Conservation (phyloP, 2,113 vertebrate species). For the Nothobranchius furzeri region DNA sequence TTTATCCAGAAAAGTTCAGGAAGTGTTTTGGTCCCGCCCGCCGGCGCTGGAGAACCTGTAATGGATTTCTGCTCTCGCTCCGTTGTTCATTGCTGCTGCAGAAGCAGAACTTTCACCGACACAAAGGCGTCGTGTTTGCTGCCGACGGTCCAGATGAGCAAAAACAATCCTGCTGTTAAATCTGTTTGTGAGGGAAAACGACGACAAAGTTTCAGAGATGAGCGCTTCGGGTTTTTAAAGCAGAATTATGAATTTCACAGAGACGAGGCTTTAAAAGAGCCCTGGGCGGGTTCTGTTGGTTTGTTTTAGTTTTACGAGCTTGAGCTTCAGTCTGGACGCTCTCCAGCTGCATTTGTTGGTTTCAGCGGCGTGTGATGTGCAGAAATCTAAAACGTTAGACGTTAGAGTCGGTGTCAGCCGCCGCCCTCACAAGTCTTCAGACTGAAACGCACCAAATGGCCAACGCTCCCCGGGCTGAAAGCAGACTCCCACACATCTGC, state of each 20-base stretch:
- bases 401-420: too few species aligned
- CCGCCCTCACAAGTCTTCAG: slow-evolving; percentile 8
- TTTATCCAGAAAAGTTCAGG: slow-evolving; percentile 4
- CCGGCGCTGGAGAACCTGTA: slow-evolving; percentile 19
- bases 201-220: not conserved
- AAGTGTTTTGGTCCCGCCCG: not conserved
- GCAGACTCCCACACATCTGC: not conserved
- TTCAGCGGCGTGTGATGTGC: slow-evolving; percentile 13
- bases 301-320: slow-evolving; percentile 24
- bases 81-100: slow-evolving; percentile 15
- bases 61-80: slow-evolving; percentile 26
- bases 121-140: slow-evolving; percentile 10
- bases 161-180: slow-evolving; percentile 3
- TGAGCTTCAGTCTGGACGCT: slow-evolving; percentile 13
- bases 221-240: not conserved
- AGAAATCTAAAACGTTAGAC: slow-evolving; percentile 12
- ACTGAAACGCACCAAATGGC: not conserved
- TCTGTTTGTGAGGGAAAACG: not conserved
- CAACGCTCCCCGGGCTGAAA: not conserved
- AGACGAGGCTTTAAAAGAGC: not conserved
- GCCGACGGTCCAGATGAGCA: not conserved
- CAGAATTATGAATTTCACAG: not conserved
- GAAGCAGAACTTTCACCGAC: slow-evolving; percentile 17
- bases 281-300: not conserved
- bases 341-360: slow-evolving; percentile 16